A percentile compares a stretch with the other conserved stretches of the same genome.
Evolutionary conservation across 2,113 vertebrate species (phyloP).

Genomic region (Ceuthmochares aereus): DNA sequence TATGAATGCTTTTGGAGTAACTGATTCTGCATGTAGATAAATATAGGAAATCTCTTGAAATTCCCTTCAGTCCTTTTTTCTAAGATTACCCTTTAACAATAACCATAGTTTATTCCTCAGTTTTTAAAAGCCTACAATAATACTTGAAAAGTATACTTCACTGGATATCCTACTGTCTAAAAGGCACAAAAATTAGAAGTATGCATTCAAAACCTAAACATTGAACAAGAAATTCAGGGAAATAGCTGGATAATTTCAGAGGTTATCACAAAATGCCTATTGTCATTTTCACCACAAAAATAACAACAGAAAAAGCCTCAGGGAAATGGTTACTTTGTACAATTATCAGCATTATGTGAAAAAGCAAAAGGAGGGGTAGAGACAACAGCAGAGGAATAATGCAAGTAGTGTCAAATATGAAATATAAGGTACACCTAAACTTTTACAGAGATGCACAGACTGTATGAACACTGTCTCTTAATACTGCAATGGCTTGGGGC

Average conservation of each 20-base stretch:
- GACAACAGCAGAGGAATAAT: not conserved
- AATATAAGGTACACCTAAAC: not conserved
- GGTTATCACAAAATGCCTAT: not conserved
- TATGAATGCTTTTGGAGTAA: not conserved
- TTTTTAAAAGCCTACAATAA: not conserved
- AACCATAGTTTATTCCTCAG: not conserved
- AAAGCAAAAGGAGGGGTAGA: not conserved
- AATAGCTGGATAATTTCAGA: not conserved
- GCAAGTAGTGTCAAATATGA: not conserved
- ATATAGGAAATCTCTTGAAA: not conserved
- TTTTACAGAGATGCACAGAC: not conserved
- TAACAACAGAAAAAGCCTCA: not conserved
- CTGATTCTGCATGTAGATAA: not conserved
- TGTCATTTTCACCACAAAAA: not conserved
- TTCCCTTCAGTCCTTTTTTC: not conserved
- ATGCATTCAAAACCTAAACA: not conserved
- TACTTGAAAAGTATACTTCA: not conserved
- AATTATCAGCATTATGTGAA: not conserved
- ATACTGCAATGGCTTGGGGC: not conserved
- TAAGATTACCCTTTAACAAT: not conserved
- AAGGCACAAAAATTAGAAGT: not conserved
- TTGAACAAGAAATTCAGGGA: not conserved
- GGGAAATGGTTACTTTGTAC: not conserved
- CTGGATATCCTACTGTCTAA: not conserved
- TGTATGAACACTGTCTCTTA: not conserved